Evolutionary conservation across 2,797 vertebrate genomes (phyloP).

Genomic region (Neoniphon sammara): DNA sequence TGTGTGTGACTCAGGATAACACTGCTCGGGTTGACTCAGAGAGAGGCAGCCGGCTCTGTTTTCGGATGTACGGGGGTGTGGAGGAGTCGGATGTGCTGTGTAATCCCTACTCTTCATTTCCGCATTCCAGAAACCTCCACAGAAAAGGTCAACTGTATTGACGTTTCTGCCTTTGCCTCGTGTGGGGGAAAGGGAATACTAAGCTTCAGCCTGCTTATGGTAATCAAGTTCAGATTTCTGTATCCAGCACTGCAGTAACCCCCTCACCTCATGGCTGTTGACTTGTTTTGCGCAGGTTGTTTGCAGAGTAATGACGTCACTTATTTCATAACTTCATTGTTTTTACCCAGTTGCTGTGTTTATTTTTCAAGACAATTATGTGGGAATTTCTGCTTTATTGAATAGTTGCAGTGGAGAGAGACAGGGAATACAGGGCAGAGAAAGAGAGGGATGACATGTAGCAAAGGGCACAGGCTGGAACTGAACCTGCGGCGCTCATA

Average conservation of each 20-base stretch:
- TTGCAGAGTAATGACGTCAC: conserved; percentile 3
- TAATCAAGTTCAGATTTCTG: not conserved
- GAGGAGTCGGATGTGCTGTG: conserved; percentile 55
- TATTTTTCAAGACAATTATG: too few relatives aligned
- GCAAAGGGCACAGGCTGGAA: too few relatives aligned
- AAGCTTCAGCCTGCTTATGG: not conserved
- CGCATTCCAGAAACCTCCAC: conserved; percentile 12
- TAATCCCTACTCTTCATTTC: conserved; percentile 27
- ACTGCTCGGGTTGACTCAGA: conserved; percentile 56
- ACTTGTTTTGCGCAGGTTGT: conserved; percentile 22
- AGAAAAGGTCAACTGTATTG: conserved; percentile 6
- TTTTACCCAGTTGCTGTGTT: conserved; percentile 23
- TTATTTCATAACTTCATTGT: conserved; percentile 17
- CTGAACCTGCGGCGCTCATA: too few relatives aligned
- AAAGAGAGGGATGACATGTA: too few relatives aligned
- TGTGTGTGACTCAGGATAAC: conserved; percentile 64
- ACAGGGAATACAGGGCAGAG: too few relatives aligned
- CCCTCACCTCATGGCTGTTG: not conserved
- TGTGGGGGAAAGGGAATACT: not conserved
- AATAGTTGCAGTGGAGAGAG: too few relatives aligned
- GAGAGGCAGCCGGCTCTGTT: conserved; percentile 50
- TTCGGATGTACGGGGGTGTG: conserved; percentile 57
- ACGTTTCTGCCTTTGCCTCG: conserved; percentile 8
- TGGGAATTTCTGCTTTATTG: too few relatives aligned
- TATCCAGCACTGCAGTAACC: conserved; percentile 10